These are phyloP conservation scores for Scopus umbretta DNA, from an alignment of 2,113 vertebrate genomes.

Conservation along the genomic window DNA sequence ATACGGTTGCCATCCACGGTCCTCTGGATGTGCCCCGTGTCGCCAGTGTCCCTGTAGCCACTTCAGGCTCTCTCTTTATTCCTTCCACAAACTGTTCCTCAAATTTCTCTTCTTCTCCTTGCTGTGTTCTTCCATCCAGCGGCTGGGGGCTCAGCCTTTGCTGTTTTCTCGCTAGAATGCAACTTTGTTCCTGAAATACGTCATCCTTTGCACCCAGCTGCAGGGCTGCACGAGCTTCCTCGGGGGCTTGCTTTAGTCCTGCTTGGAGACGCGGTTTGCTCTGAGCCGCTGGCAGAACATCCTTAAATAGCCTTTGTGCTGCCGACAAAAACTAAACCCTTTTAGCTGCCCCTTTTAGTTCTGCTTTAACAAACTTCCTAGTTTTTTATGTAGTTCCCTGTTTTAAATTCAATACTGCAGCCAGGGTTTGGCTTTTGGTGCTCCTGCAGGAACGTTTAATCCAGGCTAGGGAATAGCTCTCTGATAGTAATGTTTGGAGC, in stretches of 20 bases:
- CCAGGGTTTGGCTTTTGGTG: not conserved
- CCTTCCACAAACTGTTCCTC: not conserved
- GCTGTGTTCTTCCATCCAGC: not conserved
- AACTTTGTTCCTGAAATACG: not conserved
- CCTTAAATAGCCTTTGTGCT: conserved; percentile 36
- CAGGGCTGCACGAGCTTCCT: not conserved
- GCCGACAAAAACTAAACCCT: not conserved
- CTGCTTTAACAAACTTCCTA: conserved; percentile 25
- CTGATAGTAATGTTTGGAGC: not conserved
- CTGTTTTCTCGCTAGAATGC: not conserved
- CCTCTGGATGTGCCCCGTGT: not conserved
- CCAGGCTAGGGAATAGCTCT: not conserved
- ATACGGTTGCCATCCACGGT: not conserved
- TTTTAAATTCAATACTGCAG: not conserved
- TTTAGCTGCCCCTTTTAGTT: conserved; percentile 8
- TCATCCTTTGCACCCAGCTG: not conserved
- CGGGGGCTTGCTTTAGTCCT: not conserved
- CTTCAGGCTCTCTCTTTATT: not conserved
- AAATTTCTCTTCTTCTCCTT: not conserved
- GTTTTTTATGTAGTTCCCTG: not conserved
- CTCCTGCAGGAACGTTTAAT: not conserved
- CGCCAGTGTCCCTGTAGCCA: accelerated
- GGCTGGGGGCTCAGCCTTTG: not conserved
- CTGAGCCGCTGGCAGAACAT: not conserved
- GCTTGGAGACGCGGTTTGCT: not conserved